A percentile compares a stretch with the other conserved stretches of the same genome.
These are phyloP conservation scores for Bubo blakistoni DNA, from an alignment of 2,113 vertebrate genomes.

Conservation along the genomic window DNA sequence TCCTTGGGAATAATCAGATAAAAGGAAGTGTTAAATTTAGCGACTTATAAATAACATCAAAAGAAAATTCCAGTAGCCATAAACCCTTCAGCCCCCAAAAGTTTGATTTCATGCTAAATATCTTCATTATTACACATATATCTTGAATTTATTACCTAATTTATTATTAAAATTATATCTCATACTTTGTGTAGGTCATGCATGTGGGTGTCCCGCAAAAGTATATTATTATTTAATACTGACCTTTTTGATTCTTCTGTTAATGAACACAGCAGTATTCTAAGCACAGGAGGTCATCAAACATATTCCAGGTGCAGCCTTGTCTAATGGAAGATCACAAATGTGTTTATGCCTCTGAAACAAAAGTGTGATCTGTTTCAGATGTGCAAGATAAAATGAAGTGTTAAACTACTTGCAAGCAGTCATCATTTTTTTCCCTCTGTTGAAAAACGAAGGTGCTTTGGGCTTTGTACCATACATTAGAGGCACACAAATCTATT, in stretches of 20 bases:
- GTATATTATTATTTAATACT: neutral
- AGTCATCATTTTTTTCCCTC: neutral
- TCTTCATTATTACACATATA: neutral
- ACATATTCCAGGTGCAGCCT: conserved; percentile 37
- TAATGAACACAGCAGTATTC: neutral
- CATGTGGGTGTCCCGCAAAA: fast-evolving
- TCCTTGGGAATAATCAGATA: neutral
- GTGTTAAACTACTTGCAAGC: conserved; percentile 3
- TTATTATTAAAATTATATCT: neutral
- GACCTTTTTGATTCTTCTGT: conserved; percentile 1
- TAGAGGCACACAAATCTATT: conserved; percentile 8
- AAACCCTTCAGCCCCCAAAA: neutral
- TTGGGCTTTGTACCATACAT: neutral
- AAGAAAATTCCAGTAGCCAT: neutral
- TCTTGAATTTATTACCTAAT: neutral
- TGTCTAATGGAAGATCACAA: neutral
- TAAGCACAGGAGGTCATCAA: conserved; percentile 40
- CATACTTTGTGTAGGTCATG: neutral
- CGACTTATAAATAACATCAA: neutral
- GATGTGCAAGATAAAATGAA: conserved; percentile 46
- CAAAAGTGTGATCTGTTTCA: conserved; percentile 57
- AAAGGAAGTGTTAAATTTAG: neutral
- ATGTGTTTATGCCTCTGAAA: conserved; percentile 55
- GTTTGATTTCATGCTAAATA: neutral
- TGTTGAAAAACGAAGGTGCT: neutral